These are phyloP conservation scores for Ficedula albicollis DNA, from an alignment of 2,797 vertebrate genomes.

Conservation along the genomic window DNA sequence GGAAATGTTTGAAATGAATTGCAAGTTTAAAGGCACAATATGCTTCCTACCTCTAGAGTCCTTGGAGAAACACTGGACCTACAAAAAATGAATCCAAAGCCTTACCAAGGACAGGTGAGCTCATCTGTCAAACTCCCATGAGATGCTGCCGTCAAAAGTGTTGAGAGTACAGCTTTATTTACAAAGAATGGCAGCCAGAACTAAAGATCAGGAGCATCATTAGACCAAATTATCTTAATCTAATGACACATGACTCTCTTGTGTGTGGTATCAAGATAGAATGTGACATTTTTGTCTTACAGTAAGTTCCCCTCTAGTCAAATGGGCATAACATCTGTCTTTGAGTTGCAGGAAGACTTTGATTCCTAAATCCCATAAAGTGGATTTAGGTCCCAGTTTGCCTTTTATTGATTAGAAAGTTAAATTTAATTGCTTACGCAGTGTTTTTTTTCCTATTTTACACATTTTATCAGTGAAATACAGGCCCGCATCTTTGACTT, in stretches of 20 bases:
- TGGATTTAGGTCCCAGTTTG: slow-evolving; percentile 58
- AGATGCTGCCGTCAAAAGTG: background rate
- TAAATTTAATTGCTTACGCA: slow-evolving; percentile 57
- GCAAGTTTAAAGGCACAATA: background rate
- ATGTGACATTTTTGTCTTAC: background rate
- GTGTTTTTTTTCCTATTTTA: slow-evolving; percentile 24
- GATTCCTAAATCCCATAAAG: slow-evolving; percentile 60
- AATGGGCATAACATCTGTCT: slow-evolving; percentile 17
- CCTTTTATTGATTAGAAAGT: slow-evolving; percentile 59
- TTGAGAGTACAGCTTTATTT: background rate
- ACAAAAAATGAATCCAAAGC: background rate
- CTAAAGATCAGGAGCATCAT: background rate
- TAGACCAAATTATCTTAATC: background rate
- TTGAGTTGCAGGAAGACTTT: slow-evolving; percentile 33
- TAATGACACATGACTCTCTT: background rate
- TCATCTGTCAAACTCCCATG: background rate
- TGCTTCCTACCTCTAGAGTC: background rate
- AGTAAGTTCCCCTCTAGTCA: background rate
- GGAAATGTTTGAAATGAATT: background rate
- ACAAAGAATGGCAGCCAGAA: background rate
- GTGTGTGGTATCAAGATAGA: background rate
- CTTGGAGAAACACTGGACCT: background rate
- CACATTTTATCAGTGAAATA: slow-evolving; percentile 61
- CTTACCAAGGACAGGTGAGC: background rate
- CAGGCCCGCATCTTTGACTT: slow-evolving; percentile 50